A percentile compares a stretch with the other conserved stretches of the same genome.
Conservation (phyloP, 2,888 invertebrate species). For the Diloba caeruleocephala region DNA sequence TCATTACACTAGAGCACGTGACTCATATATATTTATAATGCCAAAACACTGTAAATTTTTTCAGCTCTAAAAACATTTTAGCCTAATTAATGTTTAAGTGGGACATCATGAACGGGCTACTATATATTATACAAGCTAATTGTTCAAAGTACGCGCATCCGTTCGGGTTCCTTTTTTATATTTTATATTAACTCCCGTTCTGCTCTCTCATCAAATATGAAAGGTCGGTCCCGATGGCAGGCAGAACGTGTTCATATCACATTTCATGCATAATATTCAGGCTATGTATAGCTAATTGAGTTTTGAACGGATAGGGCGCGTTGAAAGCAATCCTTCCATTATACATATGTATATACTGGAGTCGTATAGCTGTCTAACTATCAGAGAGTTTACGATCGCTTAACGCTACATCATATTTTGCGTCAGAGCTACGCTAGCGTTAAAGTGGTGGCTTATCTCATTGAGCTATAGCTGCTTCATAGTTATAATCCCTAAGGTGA, state of each 20-base stretch:
- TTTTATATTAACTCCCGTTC: constrained; percentile 14
- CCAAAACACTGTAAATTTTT: constrained; percentile 4
- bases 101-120: neutral
- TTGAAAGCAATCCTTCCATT: constrained; percentile 22
- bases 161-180: constrained; percentile 13
- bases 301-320: constrained; percentile 21
- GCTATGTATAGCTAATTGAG: constrained; percentile 26
- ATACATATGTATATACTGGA: constrained; percentile 10
- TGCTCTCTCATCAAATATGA: constrained; percentile 38
- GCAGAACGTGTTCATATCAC: constrained; percentile 5
- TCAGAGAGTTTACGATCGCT: constrained; percentile 2
- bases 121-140: constrained; percentile 26
- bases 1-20: neutral
- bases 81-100: constrained; percentile 20
- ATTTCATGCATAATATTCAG: constrained; percentile 18
- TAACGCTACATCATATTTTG: constrained; percentile 5
- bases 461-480: neutral
- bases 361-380: neutral
- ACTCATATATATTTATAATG: constrained; percentile 1
- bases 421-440: neutral
- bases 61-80: constrained; percentile 9
- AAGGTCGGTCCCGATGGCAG: constrained; percentile 7
- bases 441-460: constrained; percentile 10
- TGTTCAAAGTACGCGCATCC: constrained; percentile 21
- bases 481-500: neutral